phyloP scores from a whole-genome alignment of 2,113 vertebrate species.

The Prinia subflava region DNA sequence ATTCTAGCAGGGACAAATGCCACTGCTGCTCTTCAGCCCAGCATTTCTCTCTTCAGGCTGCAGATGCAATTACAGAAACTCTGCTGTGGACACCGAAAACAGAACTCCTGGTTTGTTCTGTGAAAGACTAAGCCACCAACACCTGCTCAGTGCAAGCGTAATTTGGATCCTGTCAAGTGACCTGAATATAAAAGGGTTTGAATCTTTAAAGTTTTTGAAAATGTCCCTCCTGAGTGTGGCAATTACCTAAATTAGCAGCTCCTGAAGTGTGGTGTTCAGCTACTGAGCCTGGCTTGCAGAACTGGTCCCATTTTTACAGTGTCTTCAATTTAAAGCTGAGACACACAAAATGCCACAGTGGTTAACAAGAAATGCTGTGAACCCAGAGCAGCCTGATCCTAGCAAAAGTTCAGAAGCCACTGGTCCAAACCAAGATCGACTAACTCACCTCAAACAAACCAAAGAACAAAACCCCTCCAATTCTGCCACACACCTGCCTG shows the following conservation, averaged over 20 bases:
- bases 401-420: neutral
- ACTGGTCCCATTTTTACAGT: neutral
- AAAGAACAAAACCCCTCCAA: neutral
- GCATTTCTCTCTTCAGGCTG: neutral
- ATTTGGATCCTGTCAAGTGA: neutral
- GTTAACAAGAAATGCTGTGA: neutral
- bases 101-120: neutral
- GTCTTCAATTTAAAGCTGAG: neutral
- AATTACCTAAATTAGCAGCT: neutral
- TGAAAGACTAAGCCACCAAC: neutral
- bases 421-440: neutral
- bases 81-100: neutral
- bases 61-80: neutral
- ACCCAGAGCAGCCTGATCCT: neutral
- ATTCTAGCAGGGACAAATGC: conserved; percentile 41
- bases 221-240: neutral
- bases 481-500: neutral
- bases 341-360: neutral
- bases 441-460: neutral
- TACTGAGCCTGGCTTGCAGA: neutral
- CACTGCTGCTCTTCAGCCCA: neutral
- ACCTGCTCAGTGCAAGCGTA: neutral
- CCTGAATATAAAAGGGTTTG: neutral
- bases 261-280: neutral
- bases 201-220: neutral